Evolutionary conservation across 1,140 invertebrate genomes (phyloP).

Genomic region (Ylistrum balloti): DNA sequence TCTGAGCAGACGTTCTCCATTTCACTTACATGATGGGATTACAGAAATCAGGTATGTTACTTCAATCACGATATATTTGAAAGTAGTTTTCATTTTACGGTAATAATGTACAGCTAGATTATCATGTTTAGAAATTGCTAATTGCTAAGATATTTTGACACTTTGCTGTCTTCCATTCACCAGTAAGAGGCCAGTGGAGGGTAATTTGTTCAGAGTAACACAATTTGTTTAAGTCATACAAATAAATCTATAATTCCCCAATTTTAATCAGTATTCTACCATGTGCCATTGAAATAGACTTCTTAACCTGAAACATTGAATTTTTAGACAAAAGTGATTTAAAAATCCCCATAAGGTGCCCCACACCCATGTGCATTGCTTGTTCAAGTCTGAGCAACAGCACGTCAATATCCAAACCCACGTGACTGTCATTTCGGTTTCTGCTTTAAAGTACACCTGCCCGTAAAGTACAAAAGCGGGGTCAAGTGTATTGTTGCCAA

Average conservation of each 20-base stretch:
- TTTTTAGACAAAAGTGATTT: neutral
- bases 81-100: neutral
- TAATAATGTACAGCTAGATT: neutral
- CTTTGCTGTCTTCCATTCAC: neutral
- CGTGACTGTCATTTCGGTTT: neutral
- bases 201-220: neutral
- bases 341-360: neutral
- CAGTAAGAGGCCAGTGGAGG: neutral
- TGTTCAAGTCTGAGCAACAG: too few relatives aligned
- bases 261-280: neutral
- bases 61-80: neutral
- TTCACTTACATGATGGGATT: neutral
- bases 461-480: neutral
- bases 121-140: too few relatives aligned
- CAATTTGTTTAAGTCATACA: neutral
- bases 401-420: neutral
- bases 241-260: neutral
- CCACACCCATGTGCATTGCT: neutral
- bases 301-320: neutral
- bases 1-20: neutral
- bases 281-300: neutral
- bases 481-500: conserved; percentile 1
- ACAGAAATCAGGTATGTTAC: neutral
- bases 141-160: neutral
- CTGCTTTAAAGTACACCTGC: neutral